Evolutionary conservation across 2,113 vertebrate genomes (phyloP), one percentile per base, ranked within the genome.

Genomic region (Heptranchias perlo): DNA sequence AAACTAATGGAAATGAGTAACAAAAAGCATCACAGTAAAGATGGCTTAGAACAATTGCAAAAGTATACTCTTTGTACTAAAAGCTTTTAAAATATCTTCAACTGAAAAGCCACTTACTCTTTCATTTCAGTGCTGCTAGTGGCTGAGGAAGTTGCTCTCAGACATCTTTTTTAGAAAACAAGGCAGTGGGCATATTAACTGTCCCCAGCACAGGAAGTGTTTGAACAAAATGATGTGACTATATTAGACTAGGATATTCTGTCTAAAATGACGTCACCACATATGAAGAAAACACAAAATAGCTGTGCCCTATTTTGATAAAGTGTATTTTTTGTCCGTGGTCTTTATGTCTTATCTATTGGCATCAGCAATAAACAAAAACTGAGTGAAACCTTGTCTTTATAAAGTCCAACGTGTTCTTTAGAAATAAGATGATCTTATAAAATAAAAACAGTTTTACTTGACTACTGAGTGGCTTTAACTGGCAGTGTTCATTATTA

Each of bases 1-100:
- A 62, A 92, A 7, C 18, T 39, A n/a, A 61, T 92, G 58, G 89
- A 62, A 92, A 92, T 92, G 89, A 92, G 89, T 61, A 62, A 39
- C 35, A 92, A 62, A 62, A 61, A 91, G 10, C 35, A 92, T 39
- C 14, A 92, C 35, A 92, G 35, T 61, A 39, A 92, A 91, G 87
- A 58, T 91, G 31, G 87, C 28, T 58, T 31, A 5, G 86, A 91
- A 92, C 54, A 61, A 92, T 35, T n/a, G 58, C 35, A 92, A 61
- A 35, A 92, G 31, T 61, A 89, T 35, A n/a, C 8, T 62, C 89
- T 92, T 92, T 92, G 89, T 92, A 21, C 4, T 39, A 61, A 92
- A 92, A 39, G 58, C 89, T 92, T 62, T n/a, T 8, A 21, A 21
- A 35, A 92, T 92, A 39, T 62, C 35, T 61, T 18, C 21, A 92